Evolutionary conservation across 2,797 vertebrate genomes (phyloP), one percentile per base, ranked within the genome.

Genomic region (Bufotes viridis): DNA sequence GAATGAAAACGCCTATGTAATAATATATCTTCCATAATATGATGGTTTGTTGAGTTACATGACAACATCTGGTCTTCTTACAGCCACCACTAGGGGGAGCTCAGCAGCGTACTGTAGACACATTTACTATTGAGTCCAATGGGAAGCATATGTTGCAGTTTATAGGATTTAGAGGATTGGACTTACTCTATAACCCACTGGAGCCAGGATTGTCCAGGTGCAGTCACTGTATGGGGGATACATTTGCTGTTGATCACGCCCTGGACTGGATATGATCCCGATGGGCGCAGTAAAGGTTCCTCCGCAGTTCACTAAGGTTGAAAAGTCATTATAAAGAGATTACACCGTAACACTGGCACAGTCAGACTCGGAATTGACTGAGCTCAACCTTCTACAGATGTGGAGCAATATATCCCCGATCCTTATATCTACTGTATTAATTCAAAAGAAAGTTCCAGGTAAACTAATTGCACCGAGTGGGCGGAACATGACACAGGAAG

Each of bases 181-280:
- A n/a, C 86, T 93, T 91, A 94, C 93, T 92, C 90, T 93, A 34
- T 90, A 84, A 78, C 90, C 92, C 49, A 57, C n/a, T 51, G 93
- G 93, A 84, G 92, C 93, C 82, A 67, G 51, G 83, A 94, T 93
- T 29, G 93, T 86, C 93, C 94, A 94, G 86, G 92, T 91, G 65
- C 94, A 94, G 22, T 88, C 84, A 42, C 92, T 92, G 90, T 90
- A 74, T 10, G 92, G 92, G 75, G 93, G 93, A 80, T 90, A 93
- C 11, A 63, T 84, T 74, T 92, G 90, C 15, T 92, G 92, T 15
- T 76, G 75, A 70, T 92, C 92, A n/a, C 92, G 92, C 72, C 94
- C 91, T 84, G 93, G 94, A 81, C 92, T 93, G 11, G 89, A 91
- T 74, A 94, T 90, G 65, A 87, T 51, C 88, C 93, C 93, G 0